These are phyloP conservation scores for Drosophila nebulosa DNA, from an alignment of 1,140 invertebrate species.

Conservation along the genomic window DNA sequence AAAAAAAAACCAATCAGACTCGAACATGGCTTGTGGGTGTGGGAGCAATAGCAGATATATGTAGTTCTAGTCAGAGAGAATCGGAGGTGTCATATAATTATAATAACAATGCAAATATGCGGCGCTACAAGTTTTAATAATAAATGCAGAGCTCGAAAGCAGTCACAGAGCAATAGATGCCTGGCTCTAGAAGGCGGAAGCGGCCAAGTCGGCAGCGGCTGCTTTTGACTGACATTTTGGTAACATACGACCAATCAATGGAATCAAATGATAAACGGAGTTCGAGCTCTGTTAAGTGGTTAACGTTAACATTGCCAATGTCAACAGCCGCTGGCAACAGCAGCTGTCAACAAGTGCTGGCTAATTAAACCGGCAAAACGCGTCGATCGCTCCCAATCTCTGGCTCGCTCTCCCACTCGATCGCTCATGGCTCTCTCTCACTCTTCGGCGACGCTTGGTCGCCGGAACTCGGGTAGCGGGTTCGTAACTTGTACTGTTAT, in stretches of 20 bases:
- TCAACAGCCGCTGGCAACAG: conserved; percentile 35
- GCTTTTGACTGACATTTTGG: conserved; percentile 38
- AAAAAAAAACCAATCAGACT: conserved; percentile 49
- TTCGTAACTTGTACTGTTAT: conserved; percentile 56
- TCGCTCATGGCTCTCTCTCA: neutral
- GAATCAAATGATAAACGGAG: conserved; percentile 45
- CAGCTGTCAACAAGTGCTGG: conserved; percentile 46
- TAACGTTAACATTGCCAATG: conserved; percentile 51
- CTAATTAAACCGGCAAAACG: conserved; percentile 52
- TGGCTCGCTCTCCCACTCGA: conserved; percentile 16
- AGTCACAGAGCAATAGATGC: conserved; percentile 1
- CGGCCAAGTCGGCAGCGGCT: conserved; percentile 38
- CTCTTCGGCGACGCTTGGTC: too few species aligned
- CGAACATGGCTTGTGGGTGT: conserved; percentile 10
- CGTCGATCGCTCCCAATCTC: conserved; percentile 12
- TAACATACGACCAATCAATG: conserved; percentile 67
- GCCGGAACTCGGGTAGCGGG: neutral
- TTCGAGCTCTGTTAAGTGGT: conserved; percentile 54
- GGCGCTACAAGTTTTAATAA: conserved; percentile 63
- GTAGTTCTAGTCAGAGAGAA: too few species aligned
- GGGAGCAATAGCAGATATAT: neutral
- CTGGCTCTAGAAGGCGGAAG: neutral
- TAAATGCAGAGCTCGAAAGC: conserved; percentile 43
- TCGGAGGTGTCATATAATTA: conserved; percentile 22
- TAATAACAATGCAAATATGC: conserved; percentile 50